Evolutionary conservation across 2,797 vertebrate genomes (phyloP), one percentile per base, ranked within the genome.

Genomic region (Premnoplex brunnescens): DNA sequence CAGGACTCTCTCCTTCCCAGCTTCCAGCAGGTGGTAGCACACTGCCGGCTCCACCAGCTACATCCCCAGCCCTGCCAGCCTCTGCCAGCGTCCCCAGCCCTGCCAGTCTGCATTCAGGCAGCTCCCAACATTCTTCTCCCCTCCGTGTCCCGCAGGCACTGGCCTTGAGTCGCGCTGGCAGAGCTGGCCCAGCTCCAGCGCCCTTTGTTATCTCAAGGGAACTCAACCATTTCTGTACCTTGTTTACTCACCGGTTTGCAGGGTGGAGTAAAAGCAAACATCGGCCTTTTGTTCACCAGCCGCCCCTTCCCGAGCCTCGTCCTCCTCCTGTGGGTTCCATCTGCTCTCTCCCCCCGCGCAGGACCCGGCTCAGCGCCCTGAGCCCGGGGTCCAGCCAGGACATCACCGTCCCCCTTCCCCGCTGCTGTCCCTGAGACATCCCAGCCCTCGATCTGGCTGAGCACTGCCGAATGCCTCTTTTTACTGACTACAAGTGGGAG

Each of bases 21-120:
- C 89, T 80, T 93, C 96, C 93, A 89, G 91, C 89, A 92, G 91
- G 85, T 93, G 95, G 93, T 81, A 91, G 95, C 94, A 93, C 26
- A 13, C 55, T 64, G 85, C 75, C 39, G 2, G 66, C 30, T 71
- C 49, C 14, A 5, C 82, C 69, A 39, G 46, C 36, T 1, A 0
- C 4, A 1, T 36, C 15, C 27, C n/a, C 39, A 62, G 27, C 48
- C 32, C 44, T 41, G 43, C 18, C 49, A 28, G 41, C 24, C 62
- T 44, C 34, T 58, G 56, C n/a, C 56, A 36, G 56, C 54, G 54
- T 54, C 46, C 69, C 63, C 78, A 30, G 67, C 19, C 26, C 8
- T 23, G 26, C 66, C 81, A 36, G 58, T 1, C 62, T 19, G 21
- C 72, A 37, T 37, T 26, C 69, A 7, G 54, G 43, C 59, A 32